phyloP scores from a whole-genome alignment of 2,797 vertebrate genomes.

The Podargus strigoides region DNA sequence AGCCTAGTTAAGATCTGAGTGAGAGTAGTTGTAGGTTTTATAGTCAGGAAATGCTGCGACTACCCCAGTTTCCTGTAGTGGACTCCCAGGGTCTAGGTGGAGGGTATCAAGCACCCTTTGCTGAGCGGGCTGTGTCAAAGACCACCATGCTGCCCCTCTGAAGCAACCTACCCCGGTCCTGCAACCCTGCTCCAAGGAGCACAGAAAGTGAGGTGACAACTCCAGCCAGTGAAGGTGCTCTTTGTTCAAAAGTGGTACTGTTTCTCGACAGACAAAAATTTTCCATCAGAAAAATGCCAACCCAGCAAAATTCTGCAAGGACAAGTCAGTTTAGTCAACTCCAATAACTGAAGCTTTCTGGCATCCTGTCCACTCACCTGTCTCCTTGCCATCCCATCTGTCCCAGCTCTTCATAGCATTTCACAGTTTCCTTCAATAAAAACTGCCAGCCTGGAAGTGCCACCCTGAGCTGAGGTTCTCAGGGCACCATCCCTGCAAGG shows the following conservation, averaged over 20 bases:
- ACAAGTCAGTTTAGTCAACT: not conserved
- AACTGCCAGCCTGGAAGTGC: not conserved
- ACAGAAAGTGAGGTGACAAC: not conserved
- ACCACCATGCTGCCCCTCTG: fast-evolving
- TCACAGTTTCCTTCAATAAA: not conserved
- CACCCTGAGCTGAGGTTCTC: not conserved
- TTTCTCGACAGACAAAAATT: not conserved
- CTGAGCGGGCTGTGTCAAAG: not conserved
- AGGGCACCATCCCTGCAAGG: not conserved
- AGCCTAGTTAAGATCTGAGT: not conserved
- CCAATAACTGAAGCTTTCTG: not conserved
- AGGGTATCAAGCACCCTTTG: not conserved
- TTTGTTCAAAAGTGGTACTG: not conserved
- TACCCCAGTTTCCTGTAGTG: not conserved
- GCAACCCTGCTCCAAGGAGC: not conserved
- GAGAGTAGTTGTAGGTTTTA: not conserved
- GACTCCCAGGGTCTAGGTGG: not conserved
- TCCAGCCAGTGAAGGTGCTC: not conserved
- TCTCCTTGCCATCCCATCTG: not conserved
- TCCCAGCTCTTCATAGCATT: not conserved
- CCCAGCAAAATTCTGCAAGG: not conserved
- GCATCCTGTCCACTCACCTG: not conserved
- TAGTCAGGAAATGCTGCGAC: not conserved
- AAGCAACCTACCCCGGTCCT: not conserved
- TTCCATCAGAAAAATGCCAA: not conserved